Evolutionary conservation across 2,888 invertebrate species (phyloP), one percentile per base, ranked within the genome.

Genomic region (Ornithoptera priamus): DNA sequence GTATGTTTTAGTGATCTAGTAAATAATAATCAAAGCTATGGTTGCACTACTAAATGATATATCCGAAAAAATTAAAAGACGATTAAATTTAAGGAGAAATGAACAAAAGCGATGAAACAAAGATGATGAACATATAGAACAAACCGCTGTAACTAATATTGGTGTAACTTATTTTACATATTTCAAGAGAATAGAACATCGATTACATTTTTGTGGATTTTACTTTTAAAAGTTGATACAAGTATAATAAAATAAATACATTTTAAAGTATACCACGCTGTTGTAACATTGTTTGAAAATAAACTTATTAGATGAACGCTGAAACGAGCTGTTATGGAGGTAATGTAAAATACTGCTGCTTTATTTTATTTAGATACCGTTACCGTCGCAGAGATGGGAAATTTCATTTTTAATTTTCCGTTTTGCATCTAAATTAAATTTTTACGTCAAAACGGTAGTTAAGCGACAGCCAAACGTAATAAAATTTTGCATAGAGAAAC

Each of bases 401-500:
- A 64, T 67, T 67, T 30, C 70, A 63, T 70, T 63, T 70, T 70
- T 86, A 85, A 87, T 87, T 82, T 83, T 82, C 78, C 83, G 85
- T 87, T 85, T 79, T 76, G 73, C 72, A 75, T 74, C 70, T 69
- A 79, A 77, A 83, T 83, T 83, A 82, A 75, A 78, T 82, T 78
- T 30, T 75, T 71, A 74, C 73, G 73, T 72, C 73, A 75, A 78
- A 84, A 80, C 78, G 75, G 78, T 78, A 75, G 78, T 77, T 79
- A 72, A 71, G 81, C 76, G 81, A 77, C 77, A 69, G 68, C 73
- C 67, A 75, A 76, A 71, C 73, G 77, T 80, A 78, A 80, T 80
- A 75, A 75, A 77, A 83, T 86, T 86, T 39, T 85, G 75, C 83
- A 83, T 84, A 78, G 56, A 76, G 76, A 82, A 80, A 80, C 72